Evolutionary conservation across 2,797 vertebrate genomes (phyloP).

Genomic region (Dicrostonyx torquatus): DNA sequence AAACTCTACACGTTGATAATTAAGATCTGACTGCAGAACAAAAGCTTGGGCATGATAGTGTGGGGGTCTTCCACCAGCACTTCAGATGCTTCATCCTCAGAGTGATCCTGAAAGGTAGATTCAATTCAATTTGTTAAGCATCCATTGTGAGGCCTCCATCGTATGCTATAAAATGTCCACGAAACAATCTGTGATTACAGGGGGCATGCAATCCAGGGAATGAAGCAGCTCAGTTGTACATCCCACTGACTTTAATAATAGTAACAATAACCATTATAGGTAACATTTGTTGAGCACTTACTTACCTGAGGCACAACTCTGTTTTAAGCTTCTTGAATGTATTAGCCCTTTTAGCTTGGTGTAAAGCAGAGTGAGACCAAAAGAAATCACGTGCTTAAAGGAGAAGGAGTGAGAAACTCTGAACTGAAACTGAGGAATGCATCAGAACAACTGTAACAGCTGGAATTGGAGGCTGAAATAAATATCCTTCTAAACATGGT

Average conservation of each 20-base stretch:
- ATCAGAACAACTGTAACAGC: not conserved
- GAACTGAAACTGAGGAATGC: not conserved
- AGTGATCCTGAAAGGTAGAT: slow-evolving; percentile 53
- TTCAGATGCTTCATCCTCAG: slow-evolving; percentile 28
- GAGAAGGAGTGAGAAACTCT: not conserved
- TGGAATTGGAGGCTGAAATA: not conserved
- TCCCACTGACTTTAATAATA: slow-evolving; percentile 36
- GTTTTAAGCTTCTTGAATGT: slow-evolving; percentile 31
- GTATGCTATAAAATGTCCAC: not conserved
- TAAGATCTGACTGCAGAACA: slow-evolving; percentile 58
- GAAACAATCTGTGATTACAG: slow-evolving; percentile 22
- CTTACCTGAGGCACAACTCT: not conserved
- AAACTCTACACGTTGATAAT: slow-evolving; percentile 49
- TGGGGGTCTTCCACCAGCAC: not conserved
- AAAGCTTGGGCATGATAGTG: not conserved
- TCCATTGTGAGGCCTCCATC: not conserved
- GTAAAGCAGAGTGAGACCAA: not conserved
- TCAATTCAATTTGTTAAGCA: not conserved
- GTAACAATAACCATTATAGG: not conserved
- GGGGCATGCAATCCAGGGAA: not conserved
- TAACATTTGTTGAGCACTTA: slow-evolving; percentile 26
- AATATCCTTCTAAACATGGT: not conserved
- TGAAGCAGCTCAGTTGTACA: not conserved
- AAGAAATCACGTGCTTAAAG: not conserved
- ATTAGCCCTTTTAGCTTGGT: not conserved